Base-by-base conservation (phyloP, 2,797 vertebrate species). In the Halcyon badia region DNA sequence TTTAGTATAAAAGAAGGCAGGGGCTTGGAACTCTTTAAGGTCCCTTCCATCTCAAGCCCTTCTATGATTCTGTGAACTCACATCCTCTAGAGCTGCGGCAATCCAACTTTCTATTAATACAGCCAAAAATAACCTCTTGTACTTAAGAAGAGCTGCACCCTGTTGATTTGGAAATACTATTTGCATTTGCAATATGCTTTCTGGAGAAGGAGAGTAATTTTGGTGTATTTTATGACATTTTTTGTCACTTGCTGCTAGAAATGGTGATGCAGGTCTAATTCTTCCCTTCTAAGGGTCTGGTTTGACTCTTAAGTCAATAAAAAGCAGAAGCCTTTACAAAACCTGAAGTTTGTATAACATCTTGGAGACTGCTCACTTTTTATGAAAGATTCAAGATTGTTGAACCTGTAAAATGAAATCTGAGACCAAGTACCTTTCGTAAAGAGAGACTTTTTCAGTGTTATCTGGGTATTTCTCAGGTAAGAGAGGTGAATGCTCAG, bases 261-360 rank as follows among this genome's bases (percentile, higher is more conserved):
- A 49, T 49, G 48, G 48, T 49, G 48, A 49, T 49, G 48, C 48
- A 49, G 24, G 48, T 49, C 48, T 49, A 25, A 24, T 25, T 49
- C 22, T 49, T 84, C 21, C 5, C 5, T 87, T 54, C 25, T 48
- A 28, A 87, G 19, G 6, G 9, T 56, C 31, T 80, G 10, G 15
- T 71, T 57, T 66, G 44, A 71, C 11, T 44, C 49, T 79, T 35
- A 87, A 66, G 33, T 58, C n/a, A 90, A 51, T 8, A 51, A 77
- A 83, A 83, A 65, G 5, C 7, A 44, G 26, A 66, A 52, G 10
- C 11, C n/a, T 82, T 61, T 28, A 13, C 62, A 51, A 60, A 61
- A 72, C 0, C 1, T 42, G 26, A 39, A 0, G 1, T 68, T 66
- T 83, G 4, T 85, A 22, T 4, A 18, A 2, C 3, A 30, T 58